A percentile compares a stretch with the other conserved stretches of the same genome.
phyloP scores from a whole-genome alignment of 2,888 invertebrate species.

The Nymphalis c-album region DNA sequence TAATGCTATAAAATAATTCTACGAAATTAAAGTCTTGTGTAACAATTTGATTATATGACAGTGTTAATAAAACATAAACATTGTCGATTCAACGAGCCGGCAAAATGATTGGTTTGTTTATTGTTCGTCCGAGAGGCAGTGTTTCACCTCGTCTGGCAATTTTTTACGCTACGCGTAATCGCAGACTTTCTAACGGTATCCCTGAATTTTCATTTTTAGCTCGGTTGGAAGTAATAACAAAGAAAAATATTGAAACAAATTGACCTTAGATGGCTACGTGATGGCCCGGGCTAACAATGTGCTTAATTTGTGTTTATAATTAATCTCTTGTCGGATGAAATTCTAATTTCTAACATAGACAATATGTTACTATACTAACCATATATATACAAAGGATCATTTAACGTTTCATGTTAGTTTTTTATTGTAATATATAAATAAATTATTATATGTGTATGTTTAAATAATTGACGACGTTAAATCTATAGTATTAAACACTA shows the following conservation, averaged over 20 bases:
- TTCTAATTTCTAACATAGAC: no score
- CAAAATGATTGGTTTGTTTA: slow-evolving; percentile 37
- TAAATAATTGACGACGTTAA: slow-evolving; percentile 7
- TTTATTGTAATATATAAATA: no score
- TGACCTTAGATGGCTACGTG: no score
- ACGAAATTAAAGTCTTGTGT: slow-evolving; percentile 28
- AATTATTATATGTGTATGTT: no score
- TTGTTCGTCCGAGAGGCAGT: slow-evolving; percentile 23
- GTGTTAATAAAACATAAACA: slow-evolving; percentile 35
- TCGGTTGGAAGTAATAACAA: no score
- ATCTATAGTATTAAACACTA: slow-evolving; percentile 24
- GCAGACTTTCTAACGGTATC: slow-evolving; percentile 42
- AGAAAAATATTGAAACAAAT: no score
- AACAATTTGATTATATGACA: slow-evolving; percentile 35
- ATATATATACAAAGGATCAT: no score
- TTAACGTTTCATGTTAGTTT: no score
- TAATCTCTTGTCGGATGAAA: no score
- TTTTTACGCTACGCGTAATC: slow-evolving; percentile 46
- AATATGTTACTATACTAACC: no score
- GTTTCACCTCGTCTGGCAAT: slow-evolving; percentile 43
- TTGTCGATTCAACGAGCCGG: slow-evolving; percentile 38
- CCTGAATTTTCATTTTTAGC: slow-evolving; percentile 21
- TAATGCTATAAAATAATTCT: slow-evolving; percentile 14
- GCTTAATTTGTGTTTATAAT: no score
- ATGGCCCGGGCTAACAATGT: no score